Evolutionary conservation across 2,113 vertebrate species (phyloP).

Genomic region (Lamprotornis superbus): DNA sequence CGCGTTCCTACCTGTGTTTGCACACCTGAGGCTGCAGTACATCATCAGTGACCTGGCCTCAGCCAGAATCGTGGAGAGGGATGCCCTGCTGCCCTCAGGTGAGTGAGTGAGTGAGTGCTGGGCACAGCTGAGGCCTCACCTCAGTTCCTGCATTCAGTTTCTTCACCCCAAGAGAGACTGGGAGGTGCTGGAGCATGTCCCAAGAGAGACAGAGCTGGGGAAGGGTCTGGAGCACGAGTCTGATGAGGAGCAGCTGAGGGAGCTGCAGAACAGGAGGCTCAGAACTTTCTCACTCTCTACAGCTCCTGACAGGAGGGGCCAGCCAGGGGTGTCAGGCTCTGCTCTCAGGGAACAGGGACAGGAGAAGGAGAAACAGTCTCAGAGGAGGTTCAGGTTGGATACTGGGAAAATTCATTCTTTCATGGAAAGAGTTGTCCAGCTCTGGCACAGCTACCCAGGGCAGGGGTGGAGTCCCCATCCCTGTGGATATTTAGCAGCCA

Average conservation of each 20-base stretch:
- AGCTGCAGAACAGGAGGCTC: background rate
- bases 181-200: background rate
- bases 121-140: background rate
- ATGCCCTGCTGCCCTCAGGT: slow-evolving; percentile 89
- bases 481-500: accelerated
- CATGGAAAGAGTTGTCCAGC: background rate
- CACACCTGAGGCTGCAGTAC: slow-evolving; percentile 88
- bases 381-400: background rate
- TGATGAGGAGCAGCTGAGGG: background rate
- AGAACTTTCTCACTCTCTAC: background rate
- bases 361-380: accelerated
- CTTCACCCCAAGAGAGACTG: background rate
- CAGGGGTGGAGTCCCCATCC: background rate
- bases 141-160: accelerated
- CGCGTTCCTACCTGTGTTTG: slow-evolving; percentile 81
- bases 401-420: background rate
- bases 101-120: slow-evolving; percentile 31
- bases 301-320: background rate
- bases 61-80: slow-evolving; percentile 89
- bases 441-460: background rate
- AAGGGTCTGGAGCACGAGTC: background rate
- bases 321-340: accelerated
- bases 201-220: background rate
- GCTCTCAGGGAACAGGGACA: background rate
- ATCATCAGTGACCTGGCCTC: slow-evolving; percentile 95